Evolutionary conservation across 2,113 vertebrate genomes (phyloP).

Genomic region (Nothobranchius furzeri): DNA sequence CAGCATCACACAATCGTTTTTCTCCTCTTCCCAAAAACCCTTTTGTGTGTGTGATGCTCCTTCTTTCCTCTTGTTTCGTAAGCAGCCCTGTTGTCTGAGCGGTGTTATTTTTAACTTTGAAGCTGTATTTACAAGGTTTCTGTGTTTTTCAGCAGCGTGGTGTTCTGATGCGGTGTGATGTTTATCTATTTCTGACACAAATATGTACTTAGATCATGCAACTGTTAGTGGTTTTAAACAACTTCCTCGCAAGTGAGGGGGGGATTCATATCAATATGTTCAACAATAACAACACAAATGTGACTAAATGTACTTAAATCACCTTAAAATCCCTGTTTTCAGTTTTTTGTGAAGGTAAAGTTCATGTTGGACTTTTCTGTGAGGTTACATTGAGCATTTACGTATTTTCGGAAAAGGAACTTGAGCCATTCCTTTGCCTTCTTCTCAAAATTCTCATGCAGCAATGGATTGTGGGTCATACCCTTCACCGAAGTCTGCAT

Average conservation of each 20-base stretch:
- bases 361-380: too few relatives aligned
- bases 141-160: conserved; percentile 4
- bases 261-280: not conserved
- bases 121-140: conserved; percentile 14
- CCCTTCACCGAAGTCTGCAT: too few relatives aligned
- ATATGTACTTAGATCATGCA: conserved; percentile 12
- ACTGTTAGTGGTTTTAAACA: not conserved
- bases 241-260: not conserved
- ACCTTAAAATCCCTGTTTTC: too few relatives aligned
- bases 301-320: too few relatives aligned
- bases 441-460: too few relatives aligned
- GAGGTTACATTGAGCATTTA: too few relatives aligned
- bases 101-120: conserved; percentile 30
- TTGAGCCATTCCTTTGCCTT: too few relatives aligned
- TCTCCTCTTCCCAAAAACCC: not conserved
- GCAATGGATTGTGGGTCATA: too few relatives aligned
- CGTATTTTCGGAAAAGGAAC: too few relatives aligned
- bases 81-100: conserved; percentile 35
- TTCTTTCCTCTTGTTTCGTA: conserved; percentile 28
- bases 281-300: not conserved
- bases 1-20: conserved; percentile 14
- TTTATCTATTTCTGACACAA: not conserved
- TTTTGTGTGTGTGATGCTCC: conserved; percentile 7
- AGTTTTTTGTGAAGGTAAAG: too few relatives aligned
- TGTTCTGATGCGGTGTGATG: not conserved